Base-by-base conservation (phyloP, 2,797 vertebrate genomes). In the Orientallactaga sibirica region DNA sequence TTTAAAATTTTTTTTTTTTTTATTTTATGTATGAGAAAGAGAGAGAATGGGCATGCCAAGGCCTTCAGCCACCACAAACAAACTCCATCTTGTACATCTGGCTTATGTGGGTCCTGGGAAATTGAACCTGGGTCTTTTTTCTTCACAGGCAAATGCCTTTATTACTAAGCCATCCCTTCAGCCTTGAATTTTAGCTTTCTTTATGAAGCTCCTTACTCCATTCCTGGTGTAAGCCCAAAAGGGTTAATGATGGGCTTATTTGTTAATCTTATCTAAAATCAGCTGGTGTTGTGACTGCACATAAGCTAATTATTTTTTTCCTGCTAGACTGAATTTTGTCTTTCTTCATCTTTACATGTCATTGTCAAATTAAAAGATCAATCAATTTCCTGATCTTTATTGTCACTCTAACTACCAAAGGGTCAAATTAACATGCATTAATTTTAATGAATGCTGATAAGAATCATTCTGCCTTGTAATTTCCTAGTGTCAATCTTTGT, bases 401-500 rank as follows among this genome's bases (percentile, higher is more conserved):
- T 89, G 83, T 85, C 22, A 90, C 62, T 19, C n/a, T 92, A 79
- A 75, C 33, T 95, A 78, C 55, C n/a, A 89, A 94, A 88, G 22
- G 33, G 75, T 85, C 62, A 94, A 82, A 89, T 93, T 88, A 92
- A 90, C 41, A 84, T 81, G 61, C 92, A 91, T 90, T 92, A 86
- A 90, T 91, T 92, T 96, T 62, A 93, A 85, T 86, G 80, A 92
- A 84, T 85, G n/a, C 19, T 89, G 70, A 55, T 4, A 85, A 93
- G 66, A 89, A 70, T 55, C 73, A 82, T 68, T 94, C 19, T 83
- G 89, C 52, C 14, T 93, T 58, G 1, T 83, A 82, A 94, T 90
- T 95, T 90, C 93, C 71, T 80, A 91, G 86, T 84, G 88, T 96
- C 64, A 95, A 85, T 66, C 84, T 95, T 92, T 91, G 22, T 93